Percentiles rank a stretch among this genome's conserved stretches.
Conservation (phyloP, 2,797 vertebrate species). For the Microhierax caerulescens region DNA sequence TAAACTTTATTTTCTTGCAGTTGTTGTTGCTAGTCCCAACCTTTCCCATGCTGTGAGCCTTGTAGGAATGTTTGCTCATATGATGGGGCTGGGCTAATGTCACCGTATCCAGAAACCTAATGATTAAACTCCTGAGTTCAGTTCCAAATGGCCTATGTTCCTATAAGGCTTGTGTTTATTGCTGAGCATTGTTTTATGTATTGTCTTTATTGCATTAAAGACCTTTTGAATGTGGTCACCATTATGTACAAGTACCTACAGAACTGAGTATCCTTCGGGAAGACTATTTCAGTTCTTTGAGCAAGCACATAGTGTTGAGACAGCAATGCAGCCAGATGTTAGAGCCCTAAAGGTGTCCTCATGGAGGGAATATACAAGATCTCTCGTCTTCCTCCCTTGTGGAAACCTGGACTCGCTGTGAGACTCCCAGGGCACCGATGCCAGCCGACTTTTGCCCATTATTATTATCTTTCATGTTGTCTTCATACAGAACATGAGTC, state of each 20-base stretch:
- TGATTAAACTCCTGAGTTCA: neutral
- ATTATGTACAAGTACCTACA: neutral
- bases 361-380: neutral
- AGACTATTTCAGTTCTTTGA: neutral
- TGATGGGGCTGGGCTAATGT: neutral
- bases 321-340: neutral
- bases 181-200: neutral
- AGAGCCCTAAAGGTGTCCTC: neutral
- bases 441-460: neutral
- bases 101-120: neutral
- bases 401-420: neutral
- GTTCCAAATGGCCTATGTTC: neutral
- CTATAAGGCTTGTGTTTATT: neutral
- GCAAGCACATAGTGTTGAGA: neutral
- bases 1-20: neutral
- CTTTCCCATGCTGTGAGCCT: neutral
- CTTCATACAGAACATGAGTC: neutral
- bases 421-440: neutral
- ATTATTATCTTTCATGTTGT: neutral
- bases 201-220: neutral
- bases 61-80: neutral
- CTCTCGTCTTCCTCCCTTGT: neutral
- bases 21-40: neutral
- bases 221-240: neutral
- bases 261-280: neutral